Conservation (phyloP, 1,140 invertebrate species). For the Cydia strobilella region DNA sequence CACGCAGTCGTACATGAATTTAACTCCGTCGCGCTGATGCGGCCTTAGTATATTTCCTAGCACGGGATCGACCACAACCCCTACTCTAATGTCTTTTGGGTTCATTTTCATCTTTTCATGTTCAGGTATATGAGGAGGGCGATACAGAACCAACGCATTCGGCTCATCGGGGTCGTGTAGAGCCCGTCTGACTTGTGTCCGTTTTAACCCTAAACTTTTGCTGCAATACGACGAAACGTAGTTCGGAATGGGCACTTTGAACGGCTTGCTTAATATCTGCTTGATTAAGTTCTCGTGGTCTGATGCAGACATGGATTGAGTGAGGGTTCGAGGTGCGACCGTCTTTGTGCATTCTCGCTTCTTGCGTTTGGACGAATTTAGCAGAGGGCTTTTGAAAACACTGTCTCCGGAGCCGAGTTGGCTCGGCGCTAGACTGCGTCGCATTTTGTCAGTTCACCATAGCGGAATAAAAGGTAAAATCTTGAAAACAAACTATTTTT, state of each 20-base stretch:
- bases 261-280: constrained; percentile 92
- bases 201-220: constrained; percentile 80
- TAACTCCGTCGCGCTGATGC: constrained; percentile 99
- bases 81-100: constrained; percentile 85
- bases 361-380: constrained; percentile 65
- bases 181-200: constrained; percentile 81
- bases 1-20: constrained; percentile 99
- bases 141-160: constrained; percentile 94
- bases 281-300: constrained; percentile 86
- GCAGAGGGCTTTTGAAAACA: constrained; percentile 75
- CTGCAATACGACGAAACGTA: constrained; percentile 89
- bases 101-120: constrained; percentile 91
- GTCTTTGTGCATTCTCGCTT: constrained; percentile 66
- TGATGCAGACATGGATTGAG: constrained; percentile 64
- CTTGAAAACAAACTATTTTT: not conserved
- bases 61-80: constrained; percentile 97
- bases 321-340: constrained; percentile 61
- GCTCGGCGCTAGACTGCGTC: constrained; percentile 81
- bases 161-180: constrained; percentile 97
- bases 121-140: constrained; percentile 88
- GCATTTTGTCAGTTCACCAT: constrained; percentile 56
- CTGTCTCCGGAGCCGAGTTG: constrained; percentile 69
- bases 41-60: constrained; percentile 95
- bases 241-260: constrained; percentile 96
- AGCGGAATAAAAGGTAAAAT: constrained; percentile 3